Conservation (phyloP, 1,140 invertebrate species). For the Asbolus verrucosus region DNA sequence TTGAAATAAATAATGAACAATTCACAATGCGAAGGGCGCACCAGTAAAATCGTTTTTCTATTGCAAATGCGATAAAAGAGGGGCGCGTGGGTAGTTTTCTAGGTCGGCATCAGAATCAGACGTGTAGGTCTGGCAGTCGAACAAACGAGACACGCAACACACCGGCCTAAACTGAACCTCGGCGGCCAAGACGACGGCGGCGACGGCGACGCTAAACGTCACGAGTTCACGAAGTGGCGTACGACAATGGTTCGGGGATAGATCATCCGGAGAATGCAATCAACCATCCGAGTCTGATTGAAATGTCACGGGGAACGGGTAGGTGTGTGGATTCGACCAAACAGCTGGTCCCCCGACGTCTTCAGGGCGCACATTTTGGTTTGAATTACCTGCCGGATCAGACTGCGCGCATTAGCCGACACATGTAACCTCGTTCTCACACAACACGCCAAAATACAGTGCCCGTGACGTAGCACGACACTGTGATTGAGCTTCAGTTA, state of each 20-base stretch:
- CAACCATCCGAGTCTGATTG: neutral
- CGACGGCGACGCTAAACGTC: constrained; percentile 27
- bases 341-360: constrained; percentile 16
- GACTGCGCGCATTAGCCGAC: constrained; percentile 9
- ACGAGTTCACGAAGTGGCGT: constrained; percentile 13
- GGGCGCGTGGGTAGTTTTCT: constrained; percentile 42
- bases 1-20: neutral
- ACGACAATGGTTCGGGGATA: constrained; percentile 18
- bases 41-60: neutral
- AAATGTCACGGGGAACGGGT: too few species aligned
- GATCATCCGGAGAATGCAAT: constrained; percentile 11
- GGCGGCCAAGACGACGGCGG: constrained; percentile 5
- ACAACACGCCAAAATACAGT: constrained; percentile 13
- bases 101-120: constrained; percentile 38
- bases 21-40: constrained; percentile 9
- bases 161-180: constrained; percentile 34
- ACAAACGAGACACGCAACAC: constrained; percentile 35
- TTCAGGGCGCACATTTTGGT: neutral
- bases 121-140: constrained; percentile 46
- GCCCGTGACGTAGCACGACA: constrained; percentile 49
- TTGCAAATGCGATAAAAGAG: constrained; percentile 38
- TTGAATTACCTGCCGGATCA: constrained; percentile 5
- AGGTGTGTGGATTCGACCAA: too few species aligned
- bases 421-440: neutral
- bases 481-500: constrained; percentile 54